Evolutionary conservation across 2,797 vertebrate species (phyloP).

Genomic region (Falco novaeseelandiae): DNA sequence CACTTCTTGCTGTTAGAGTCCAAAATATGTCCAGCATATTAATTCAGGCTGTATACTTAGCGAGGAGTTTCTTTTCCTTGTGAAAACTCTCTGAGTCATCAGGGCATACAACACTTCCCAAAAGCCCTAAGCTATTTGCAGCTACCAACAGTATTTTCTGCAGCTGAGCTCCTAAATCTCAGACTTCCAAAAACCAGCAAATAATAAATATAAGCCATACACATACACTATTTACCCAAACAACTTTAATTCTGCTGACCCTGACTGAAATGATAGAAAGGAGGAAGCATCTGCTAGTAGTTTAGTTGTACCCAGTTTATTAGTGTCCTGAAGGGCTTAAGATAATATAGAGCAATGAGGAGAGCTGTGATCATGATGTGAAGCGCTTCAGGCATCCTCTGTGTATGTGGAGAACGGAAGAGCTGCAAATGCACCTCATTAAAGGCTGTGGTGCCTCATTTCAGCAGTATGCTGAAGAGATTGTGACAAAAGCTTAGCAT

Average conservation of each 20-base stretch:
- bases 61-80: not conserved
- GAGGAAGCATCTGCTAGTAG: not conserved
- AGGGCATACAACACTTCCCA: not conserved
- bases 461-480: not conserved
- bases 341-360: not conserved
- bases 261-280: not conserved
- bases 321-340: constrained; percentile 3
- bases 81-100: not conserved
- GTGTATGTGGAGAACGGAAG: not conserved
- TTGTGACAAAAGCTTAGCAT: not conserved
- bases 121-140: not conserved
- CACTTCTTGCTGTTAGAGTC: not conserved
- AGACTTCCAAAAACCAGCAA: not conserved
- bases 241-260: not conserved
- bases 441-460: not conserved
- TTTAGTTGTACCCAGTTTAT: not conserved
- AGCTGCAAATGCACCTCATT: not conserved
- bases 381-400: not conserved
- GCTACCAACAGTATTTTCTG: not conserved
- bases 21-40: not conserved
- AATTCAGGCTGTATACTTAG: not conserved
- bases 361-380: not conserved
- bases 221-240: not conserved
- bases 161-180: not conserved
- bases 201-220: not conserved